These are phyloP conservation scores for Xestia xanthographa DNA, from an alignment of 2,888 invertebrate genomes.

Conservation along the genomic window DNA sequence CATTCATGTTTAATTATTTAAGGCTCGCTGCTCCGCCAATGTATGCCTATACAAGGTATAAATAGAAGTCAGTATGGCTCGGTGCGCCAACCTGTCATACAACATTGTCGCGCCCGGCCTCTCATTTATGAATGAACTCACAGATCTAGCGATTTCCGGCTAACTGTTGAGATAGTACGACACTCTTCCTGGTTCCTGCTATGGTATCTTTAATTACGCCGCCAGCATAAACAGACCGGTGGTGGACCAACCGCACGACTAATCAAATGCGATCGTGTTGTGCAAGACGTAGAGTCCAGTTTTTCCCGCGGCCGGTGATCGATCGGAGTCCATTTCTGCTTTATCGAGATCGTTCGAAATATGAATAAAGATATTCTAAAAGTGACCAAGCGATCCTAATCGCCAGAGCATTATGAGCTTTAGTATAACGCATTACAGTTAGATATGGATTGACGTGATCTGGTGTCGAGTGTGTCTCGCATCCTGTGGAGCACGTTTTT, in stretches of 20 bases:
- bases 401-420: slow-evolving; percentile 75
- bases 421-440: slow-evolving; percentile 75
- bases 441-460: slow-evolving; percentile 72
- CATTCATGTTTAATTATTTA: slow-evolving; percentile 88
- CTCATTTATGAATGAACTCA: slow-evolving; percentile 90
- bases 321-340: slow-evolving; percentile 83
- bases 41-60: slow-evolving; percentile 73
- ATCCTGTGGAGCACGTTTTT: slow-evolving; percentile 89
- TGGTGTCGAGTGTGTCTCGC: slow-evolving; percentile 78
- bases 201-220: slow-evolving; percentile 89
- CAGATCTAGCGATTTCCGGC: slow-evolving; percentile 90
- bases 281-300: slow-evolving; percentile 75
- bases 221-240: slow-evolving; percentile 84
- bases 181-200: slow-evolving; percentile 91
- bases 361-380: slow-evolving; percentile 90
- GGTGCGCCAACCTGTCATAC: slow-evolving; percentile 82
- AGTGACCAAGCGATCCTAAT: slow-evolving; percentile 78
- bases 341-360: slow-evolving; percentile 88
- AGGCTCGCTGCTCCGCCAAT: slow-evolving; percentile 73
- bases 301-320: slow-evolving; percentile 70
- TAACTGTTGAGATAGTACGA: slow-evolving; percentile 91
- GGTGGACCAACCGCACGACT: slow-evolving; percentile 60
- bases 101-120: slow-evolving; percentile 84
- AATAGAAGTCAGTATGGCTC: slow-evolving; percentile 80
- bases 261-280: slow-evolving; percentile 72